A percentile compares a stretch with the other conserved stretches of the same genome.
These are phyloP conservation scores for Tetragnatha versicolor DNA, from an alignment of 1,140 invertebrate species.

Conservation along the genomic window DNA sequence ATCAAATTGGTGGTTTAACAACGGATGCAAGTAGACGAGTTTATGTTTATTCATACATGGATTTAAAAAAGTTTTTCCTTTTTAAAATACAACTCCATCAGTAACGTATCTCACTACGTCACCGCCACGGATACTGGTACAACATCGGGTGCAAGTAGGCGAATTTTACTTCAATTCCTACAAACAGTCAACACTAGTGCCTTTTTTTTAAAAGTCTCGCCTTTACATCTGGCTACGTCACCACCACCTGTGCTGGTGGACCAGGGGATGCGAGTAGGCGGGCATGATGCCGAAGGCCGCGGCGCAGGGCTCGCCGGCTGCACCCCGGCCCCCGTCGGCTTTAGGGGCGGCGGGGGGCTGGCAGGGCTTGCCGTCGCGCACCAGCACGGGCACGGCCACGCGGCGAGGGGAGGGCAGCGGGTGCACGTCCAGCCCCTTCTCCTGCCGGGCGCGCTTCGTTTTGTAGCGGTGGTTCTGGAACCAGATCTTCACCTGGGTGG, in stretches of 20 bases:
- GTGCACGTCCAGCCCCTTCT: constrained; percentile 72
- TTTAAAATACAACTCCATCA: too few species aligned
- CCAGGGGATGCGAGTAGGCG: constrained; percentile 40
- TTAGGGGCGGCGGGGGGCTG: constrained; percentile 60
- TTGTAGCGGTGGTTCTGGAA: constrained; percentile 76
- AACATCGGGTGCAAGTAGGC: too few species aligned
- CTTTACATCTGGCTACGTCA: too few species aligned
- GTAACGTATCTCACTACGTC: too few species aligned
- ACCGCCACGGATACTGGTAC: too few species aligned
- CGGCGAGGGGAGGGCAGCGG: constrained; percentile 76
- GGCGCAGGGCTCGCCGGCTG: constrained; percentile 35
- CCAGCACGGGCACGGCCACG: constrained; percentile 90
- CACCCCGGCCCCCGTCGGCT: constrained; percentile 37
- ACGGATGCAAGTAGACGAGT: too few species aligned
- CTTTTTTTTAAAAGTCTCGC: too few species aligned
- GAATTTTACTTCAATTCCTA: too few species aligned
- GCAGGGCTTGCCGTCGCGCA: constrained; percentile 91
- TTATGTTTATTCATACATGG: too few species aligned
- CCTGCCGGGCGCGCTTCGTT: constrained; percentile 89
- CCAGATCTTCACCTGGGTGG: constrained; percentile 97
- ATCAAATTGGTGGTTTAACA: too few species aligned
- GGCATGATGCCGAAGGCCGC: constrained; percentile 44
- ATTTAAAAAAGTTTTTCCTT: too few species aligned
- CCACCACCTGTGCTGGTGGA: constrained; percentile 55
- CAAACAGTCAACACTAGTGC: too few species aligned